A percentile compares a stretch with the other conserved stretches of the same genome.
phyloP scores from a whole-genome alignment of 2,888 invertebrate species.

The Drosophila acutilabella region DNA sequence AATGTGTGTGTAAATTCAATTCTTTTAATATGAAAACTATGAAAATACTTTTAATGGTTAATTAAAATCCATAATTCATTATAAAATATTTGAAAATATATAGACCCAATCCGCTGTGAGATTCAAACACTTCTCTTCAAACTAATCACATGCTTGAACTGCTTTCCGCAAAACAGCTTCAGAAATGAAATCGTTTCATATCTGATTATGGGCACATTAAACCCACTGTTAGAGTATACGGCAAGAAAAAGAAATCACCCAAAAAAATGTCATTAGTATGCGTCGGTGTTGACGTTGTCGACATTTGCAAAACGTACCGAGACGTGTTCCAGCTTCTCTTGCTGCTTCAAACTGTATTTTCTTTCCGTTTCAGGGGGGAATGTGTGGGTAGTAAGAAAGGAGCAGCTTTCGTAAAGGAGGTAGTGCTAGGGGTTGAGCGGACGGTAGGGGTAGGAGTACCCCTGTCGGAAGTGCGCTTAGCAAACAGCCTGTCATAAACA shows the following conservation, averaged over 20 bases:
- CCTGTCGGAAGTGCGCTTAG: conserved; percentile 53
- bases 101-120: background rate
- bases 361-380: background rate
- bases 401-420: no score
- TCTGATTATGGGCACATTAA: conserved; percentile 4
- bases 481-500: conserved; percentile 77
- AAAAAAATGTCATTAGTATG: conserved; percentile 71
- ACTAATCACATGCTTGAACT: background rate
- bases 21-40: no score
- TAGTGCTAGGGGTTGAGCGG: no score
- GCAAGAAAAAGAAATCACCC: conserved; percentile 4
- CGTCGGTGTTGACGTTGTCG: conserved; percentile 55
- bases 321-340: conserved; percentile 22
- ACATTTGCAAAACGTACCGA: conserved; percentile 39
- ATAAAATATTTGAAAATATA: no score
- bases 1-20: no score
- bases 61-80: no score
- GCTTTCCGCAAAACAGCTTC: background rate
- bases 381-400: background rate
- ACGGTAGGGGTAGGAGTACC: background rate
- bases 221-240: conserved; percentile 2
- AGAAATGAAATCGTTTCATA: background rate
- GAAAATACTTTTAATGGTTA: no score
- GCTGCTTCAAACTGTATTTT: conserved; percentile 9
- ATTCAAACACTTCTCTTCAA: background rate